These are phyloP conservation scores for Acronicta leporina DNA, from an alignment of 2,888 invertebrate species.

Conservation along the genomic window DNA sequence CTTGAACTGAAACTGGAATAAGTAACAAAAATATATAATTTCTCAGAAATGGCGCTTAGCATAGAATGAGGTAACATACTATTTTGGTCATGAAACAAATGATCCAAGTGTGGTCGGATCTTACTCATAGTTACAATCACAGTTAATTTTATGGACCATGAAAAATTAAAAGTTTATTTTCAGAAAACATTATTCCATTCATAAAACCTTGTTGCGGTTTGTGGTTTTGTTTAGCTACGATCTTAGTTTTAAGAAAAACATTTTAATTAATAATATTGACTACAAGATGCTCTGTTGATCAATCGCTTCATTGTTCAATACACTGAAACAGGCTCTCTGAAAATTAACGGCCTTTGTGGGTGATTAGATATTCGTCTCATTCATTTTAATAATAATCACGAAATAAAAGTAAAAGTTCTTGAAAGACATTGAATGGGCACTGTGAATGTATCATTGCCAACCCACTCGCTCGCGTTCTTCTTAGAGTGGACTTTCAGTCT, in stretches of 20 bases:
- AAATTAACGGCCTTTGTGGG: no score
- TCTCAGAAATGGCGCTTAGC: constrained; percentile 24
- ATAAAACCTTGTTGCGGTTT: constrained; percentile 41
- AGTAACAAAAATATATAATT: constrained; percentile 6
- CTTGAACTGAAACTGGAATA: neutral
- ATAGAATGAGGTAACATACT: constrained; percentile 38
- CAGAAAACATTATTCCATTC: constrained; percentile 44
- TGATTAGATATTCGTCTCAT: no score
- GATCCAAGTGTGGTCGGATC: constrained; percentile 22
- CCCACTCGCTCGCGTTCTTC: no score
- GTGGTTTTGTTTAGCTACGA: constrained; percentile 30
- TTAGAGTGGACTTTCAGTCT: no score
- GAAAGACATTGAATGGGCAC: no score
- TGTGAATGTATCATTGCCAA: no score
- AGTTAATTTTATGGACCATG: constrained; percentile 11
- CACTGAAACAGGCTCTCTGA: no score
- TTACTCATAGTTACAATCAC: constrained; percentile 29
- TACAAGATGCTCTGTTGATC: neutral
- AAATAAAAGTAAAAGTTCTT: no score
- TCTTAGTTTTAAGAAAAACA: constrained; percentile 15
- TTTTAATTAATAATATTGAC: constrained; percentile 3
- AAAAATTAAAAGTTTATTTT: constrained; percentile 20
- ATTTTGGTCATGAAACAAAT: constrained; percentile 26
- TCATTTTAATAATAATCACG: no score
- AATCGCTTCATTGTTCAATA: constrained; percentile 9